Evolutionary conservation across 2,888 invertebrate species (phyloP).

Genomic region (Agrenia bidenticulata): DNA sequence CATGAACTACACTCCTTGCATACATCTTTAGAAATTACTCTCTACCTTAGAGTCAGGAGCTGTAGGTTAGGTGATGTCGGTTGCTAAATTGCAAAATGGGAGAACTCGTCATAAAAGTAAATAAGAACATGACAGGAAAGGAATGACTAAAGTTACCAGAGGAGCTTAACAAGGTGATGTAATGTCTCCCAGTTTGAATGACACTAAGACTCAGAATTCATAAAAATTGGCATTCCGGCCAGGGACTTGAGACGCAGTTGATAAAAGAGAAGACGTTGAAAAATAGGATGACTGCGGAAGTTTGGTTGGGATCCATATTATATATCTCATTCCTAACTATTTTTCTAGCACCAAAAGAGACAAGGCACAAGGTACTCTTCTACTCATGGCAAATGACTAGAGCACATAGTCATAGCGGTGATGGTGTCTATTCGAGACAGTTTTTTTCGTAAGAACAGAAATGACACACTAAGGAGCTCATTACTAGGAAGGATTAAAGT

Average conservation of each 20-base stretch:
- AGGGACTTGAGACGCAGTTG: constrained; percentile 29
- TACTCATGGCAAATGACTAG: no score
- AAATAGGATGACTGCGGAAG: constrained; percentile 47
- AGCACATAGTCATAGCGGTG: constrained; percentile 1
- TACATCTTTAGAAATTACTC: no score
- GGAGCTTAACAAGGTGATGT: constrained; percentile 35
- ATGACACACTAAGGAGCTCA: constrained; percentile 48
- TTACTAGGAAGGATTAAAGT: constrained; percentile 46
- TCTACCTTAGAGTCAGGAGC: no score
- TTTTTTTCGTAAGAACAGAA: constrained; percentile 22
- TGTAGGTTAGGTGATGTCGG: no score
- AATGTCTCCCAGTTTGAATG: constrained; percentile 39
- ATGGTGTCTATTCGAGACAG: constrained; percentile 22
- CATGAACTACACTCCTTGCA: no score
- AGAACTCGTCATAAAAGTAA: constrained; percentile 28
- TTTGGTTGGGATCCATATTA: constrained; percentile 5
- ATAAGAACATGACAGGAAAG: constrained; percentile 36
- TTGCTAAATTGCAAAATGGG: constrained; percentile 9
- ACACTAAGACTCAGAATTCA: constrained; percentile 50
- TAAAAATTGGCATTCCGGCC: constrained; percentile 46
- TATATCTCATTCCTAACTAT: constrained; percentile 26
- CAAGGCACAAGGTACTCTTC: no score
- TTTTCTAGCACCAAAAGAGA: constrained; percentile 24
- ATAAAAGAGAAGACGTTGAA: constrained; percentile 50
- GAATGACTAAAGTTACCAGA: constrained; percentile 38